Evolutionary conservation across 2,888 invertebrate genomes (phyloP), one percentile per base, ranked within the genome.

Genomic region (Pseudococcus jackbeardsleyi): DNA sequence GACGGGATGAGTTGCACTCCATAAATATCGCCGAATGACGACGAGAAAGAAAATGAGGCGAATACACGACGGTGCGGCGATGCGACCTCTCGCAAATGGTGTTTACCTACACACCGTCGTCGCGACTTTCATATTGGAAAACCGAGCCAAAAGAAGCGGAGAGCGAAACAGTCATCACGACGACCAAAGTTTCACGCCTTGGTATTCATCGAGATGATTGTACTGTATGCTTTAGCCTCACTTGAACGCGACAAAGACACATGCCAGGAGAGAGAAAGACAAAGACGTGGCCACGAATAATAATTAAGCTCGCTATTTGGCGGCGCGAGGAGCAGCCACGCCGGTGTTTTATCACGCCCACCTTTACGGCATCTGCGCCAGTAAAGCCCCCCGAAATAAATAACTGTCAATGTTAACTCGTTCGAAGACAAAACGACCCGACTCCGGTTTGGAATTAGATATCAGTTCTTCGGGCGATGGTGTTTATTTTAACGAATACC

Each of bases 371-470:
- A 72, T 72, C 72, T 33, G 33, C 72, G 33, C 33, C 33, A 22
- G 64, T 64, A 64, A 64, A 64, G 64, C 33, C 72, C 72, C 72
- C 72, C 22, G 39, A 77, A 77, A 77, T 77, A 82, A 82, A 82
- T 82, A 46, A 82, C 79, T 82, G 79, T 82, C 79, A 82, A 82
- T 82, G 79, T 46, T 82, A 46, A 46, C 79, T 82, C 79, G 79
- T 82, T 82, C 79, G 72, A 82, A 82, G 79, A 82, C 79, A 46
- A 82, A 72, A 72, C 72, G 72, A 72, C 33, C 33, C 72, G 72
- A 33, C 33, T 22, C 77, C 72, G 8, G 39, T 77, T 72, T 39
- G 39, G 77, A 77, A 77, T 42, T 39, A 77, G 77, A 77, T 77
- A 77, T 77, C 77, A 33, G 39, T 77, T 39, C 77, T 77, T 42